phyloP scores from a whole-genome alignment of 2,113 vertebrate species.

The Aviceda subcristata region DNA sequence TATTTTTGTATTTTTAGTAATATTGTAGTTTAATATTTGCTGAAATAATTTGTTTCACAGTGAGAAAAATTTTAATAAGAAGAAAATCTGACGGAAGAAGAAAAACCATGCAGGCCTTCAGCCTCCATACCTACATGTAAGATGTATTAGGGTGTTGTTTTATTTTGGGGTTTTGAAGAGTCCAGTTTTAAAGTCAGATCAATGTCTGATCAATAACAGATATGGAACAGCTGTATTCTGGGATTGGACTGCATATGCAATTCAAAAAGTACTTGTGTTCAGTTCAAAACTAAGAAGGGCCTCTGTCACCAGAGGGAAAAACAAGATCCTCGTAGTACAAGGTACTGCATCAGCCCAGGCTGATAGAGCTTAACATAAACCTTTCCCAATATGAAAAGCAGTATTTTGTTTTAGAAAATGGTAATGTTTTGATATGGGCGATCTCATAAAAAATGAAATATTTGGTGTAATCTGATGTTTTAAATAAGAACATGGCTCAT shows the following conservation, averaged over 20 bases:
- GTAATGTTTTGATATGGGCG: not conserved
- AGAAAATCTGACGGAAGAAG: not conserved
- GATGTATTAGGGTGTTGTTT: not conserved
- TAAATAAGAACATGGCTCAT: not conserved
- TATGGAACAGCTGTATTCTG: not conserved
- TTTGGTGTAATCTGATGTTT: not conserved
- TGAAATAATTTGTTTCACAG: not conserved
- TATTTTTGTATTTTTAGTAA: not conserved
- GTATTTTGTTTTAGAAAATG: not conserved
- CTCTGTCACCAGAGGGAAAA: not conserved
- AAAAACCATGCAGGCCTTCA: not conserved
- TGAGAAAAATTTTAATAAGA: not conserved
- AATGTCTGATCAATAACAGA: not conserved
- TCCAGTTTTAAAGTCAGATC: not conserved
- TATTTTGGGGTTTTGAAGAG: not conserved
- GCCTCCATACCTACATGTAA: not conserved
- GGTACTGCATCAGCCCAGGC: not conserved
- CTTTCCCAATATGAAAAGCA: not conserved
- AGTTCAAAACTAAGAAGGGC: not conserved
- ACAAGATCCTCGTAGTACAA: not conserved
- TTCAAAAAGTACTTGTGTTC: not conserved
- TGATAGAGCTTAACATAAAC: not conserved
- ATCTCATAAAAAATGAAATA: not conserved
- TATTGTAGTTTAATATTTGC: not conserved
- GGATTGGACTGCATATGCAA: not conserved